A percentile compares a stretch with the other conserved stretches of the same genome.
Conservation (phyloP, 2,888 invertebrate species). For the Tipula lateralis region DNA sequence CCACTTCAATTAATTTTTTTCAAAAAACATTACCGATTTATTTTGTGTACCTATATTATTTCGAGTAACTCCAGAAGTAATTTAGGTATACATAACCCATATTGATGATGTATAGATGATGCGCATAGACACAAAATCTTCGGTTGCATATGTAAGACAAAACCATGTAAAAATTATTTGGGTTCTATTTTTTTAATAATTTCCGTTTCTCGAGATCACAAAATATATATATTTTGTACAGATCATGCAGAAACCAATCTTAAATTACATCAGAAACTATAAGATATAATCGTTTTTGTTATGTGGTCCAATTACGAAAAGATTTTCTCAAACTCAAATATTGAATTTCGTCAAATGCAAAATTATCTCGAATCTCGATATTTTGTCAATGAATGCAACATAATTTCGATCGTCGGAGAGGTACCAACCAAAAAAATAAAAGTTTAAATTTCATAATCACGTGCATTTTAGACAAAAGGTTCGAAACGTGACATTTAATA, state of each 20-base stretch:
- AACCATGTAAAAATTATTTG: not conserved
- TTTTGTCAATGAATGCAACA: not conserved
- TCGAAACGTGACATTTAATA: not conserved
- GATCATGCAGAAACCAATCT: not conserved
- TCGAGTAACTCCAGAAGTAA: conserved; percentile 13
- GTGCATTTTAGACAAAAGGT: not conserved
- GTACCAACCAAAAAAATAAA: not conserved
- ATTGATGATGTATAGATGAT: not conserved
- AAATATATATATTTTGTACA: not conserved
- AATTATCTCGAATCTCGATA: not conserved
- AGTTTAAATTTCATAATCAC: not conserved
- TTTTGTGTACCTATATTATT: not conserved
- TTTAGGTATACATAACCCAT: not conserved
- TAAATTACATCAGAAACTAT: not conserved
- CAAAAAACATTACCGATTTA: not conserved
- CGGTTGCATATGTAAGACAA: not conserved
- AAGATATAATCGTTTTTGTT: not conserved
- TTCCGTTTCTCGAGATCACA: not conserved
- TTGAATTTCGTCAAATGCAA: conserved; percentile 3
- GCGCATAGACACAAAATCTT: not conserved
- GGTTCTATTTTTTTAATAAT: not conserved
- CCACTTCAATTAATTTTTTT: not conserved
- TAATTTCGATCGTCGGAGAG: not conserved
- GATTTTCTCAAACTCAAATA: not conserved
- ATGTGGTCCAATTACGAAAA: not conserved